Evolutionary conservation across 2,888 invertebrate species (phyloP), one percentile per base, ranked within the genome.

Genomic region (Nemotelus nigrinus): DNA sequence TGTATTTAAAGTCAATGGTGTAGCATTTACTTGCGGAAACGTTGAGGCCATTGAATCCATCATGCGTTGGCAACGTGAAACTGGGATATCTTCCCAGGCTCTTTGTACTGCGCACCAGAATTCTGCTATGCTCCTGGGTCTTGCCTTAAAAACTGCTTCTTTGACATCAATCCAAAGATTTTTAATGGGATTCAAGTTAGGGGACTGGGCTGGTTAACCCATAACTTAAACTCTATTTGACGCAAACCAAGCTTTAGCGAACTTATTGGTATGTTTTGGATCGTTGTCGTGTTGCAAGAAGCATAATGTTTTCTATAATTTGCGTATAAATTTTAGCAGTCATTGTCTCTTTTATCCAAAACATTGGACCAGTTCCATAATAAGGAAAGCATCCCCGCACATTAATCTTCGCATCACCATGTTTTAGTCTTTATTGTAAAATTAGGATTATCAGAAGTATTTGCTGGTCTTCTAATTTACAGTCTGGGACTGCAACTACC

Each of bases 291-390:
- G 25, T 25, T 25, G 25, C 1, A 25, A 25, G 25, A 58, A 58
- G 25, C 25, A 58, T 58, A 58, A 80, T 72, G 53, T 80, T 75
- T 74, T 80, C 68, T 7, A 81, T 60, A 47, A 82, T 80, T 47
- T 81, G 25, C 25, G 25, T 25, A 25, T 25, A 25, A 25, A 25
- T 25, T 25, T 25, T 25, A 25, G 25, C 25, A 25, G 25, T 25
- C 25, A 25, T 25, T 76, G 77, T 81, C 44, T 68, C 65, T 58
- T 80, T 60, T 10, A 80, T 79, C 68, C 75, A 58, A 60, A 79
- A 71, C 55, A 81, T 80, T 6, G 80, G 79, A 48, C 81, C 81
- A 0, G 81, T 80, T 58, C 81, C 80, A 65, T 48, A 76, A 44
- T 78, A 80, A 10, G 79, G 81, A 78, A 81, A 80, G 53, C 78